These are phyloP conservation scores for Lagria hirta DNA, from an alignment of 2,888 invertebrate species.

Conservation along the genomic window DNA sequence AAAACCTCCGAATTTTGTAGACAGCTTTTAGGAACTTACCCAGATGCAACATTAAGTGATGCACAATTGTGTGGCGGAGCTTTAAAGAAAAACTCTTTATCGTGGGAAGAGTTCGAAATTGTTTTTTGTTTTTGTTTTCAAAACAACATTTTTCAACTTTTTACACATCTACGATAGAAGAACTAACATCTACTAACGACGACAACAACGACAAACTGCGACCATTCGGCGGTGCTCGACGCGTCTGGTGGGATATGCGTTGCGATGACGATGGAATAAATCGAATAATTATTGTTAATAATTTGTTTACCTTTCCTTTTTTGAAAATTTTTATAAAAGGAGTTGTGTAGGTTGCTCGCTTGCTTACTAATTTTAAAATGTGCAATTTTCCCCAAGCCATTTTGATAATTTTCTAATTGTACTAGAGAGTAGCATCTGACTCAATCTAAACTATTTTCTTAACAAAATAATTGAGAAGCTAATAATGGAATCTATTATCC, in stretches of 20 bases:
- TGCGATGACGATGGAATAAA: conserved; percentile 16
- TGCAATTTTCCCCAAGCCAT: too few relatives aligned
- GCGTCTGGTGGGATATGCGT: conserved; percentile 20
- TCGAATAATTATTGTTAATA: conserved; percentile 9
- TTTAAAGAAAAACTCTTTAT: too few relatives aligned
- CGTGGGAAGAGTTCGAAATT: neutral
- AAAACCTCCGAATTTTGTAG: conserved; percentile 7
- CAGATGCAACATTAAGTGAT: too few relatives aligned
- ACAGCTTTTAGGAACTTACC: conserved; percentile 5
- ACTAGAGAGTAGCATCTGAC: too few relatives aligned
- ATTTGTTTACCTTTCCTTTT: conserved; percentile 14
- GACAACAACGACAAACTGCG: conserved; percentile 1
- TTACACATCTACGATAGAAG: conserved; percentile 8
- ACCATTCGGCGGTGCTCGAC: conserved; percentile 6
- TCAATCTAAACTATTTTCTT: too few relatives aligned
- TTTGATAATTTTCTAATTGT: too few relatives aligned
- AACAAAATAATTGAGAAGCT: too few relatives aligned
- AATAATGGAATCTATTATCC: too few relatives aligned
- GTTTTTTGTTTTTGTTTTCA: conserved; percentile 6
- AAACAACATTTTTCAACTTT: conserved; percentile 5
- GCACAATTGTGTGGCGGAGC: too few relatives aligned
- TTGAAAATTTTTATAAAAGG: conserved; percentile 5
- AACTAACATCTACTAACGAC: conserved; percentile 6
- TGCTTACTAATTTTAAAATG: too few relatives aligned
- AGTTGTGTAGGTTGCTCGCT: conserved; percentile 8